Base-by-base conservation (phyloP, 2,113 vertebrate genomes). In the Gavialis gangeticus region DNA sequence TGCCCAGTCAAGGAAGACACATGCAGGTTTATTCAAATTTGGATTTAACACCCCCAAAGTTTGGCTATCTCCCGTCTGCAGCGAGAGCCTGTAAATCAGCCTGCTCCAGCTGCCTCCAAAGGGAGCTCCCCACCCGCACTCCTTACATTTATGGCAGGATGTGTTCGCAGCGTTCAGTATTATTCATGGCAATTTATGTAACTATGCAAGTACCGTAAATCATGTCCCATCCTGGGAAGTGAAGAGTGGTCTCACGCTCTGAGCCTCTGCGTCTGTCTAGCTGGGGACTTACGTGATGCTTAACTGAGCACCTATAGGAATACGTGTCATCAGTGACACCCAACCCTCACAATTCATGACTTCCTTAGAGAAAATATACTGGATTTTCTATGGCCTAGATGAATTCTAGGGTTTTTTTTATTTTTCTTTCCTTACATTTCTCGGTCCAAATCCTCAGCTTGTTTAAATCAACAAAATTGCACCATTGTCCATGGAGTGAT, bases 1-100 rank as follows among this genome's bases (percentile, higher is more conserved):
- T 97, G 96, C 95, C 97, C 97, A 92, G 95, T 90, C 76, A 94
- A 97, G 94, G 97, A 97, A 97, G 91, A 94, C 95, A 92, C 12
- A 18, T 54, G 93, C 90, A 78, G 46, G 67, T 96, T 98, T 97
- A 97, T 96, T 97, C 97, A 96, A 87, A 97, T 97, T 97, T 84
- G 90, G 96, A 91, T 97, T 96, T 92, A 93, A 91, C 88, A 95
- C 79, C 85, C 85, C 96, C 94, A 86, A 98, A 97, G 85, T 97
- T 98, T 77, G 90, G 94, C 77, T 54, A 55, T 54, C 30, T 34
- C n/a, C 5, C 0, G 27, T 73, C 16, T 4, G 3, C 27, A 12
- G 62, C 28, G 1, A 1, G 86, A 92, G 89, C 46, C 92, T 89
- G 85, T 86, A 88, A 25, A 62, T 88, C 22, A 12, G 10, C 55